phyloP scores from a whole-genome alignment of 2,113 vertebrate species.

The Perognathus longimembris region DNA sequence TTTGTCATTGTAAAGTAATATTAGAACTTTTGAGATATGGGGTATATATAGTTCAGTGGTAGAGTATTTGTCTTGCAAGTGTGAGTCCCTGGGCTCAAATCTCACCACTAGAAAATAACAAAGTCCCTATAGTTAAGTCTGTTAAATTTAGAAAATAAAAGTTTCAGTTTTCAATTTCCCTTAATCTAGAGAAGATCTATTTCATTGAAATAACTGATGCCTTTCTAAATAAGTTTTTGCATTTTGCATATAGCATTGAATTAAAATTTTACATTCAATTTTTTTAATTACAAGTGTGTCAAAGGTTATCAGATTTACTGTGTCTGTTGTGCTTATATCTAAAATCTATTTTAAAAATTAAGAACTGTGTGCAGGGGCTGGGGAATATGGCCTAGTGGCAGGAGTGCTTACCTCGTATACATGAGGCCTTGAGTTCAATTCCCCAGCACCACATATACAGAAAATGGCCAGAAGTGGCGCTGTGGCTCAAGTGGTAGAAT shows the following conservation, averaged over 20 bases:
- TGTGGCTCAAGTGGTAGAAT: no score
- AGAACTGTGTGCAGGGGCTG: not conserved
- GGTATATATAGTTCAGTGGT: not conserved
- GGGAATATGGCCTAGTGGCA: no score
- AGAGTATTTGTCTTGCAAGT: not conserved
- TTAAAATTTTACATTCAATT: not conserved
- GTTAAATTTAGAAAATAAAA: conserved; percentile 45
- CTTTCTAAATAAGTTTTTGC: not conserved
- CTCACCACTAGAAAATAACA: not conserved
- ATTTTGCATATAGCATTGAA: not conserved
- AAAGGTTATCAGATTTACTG: not conserved
- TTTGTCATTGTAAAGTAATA: not conserved
- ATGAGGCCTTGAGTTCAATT: no score
- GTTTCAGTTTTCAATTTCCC: not conserved
- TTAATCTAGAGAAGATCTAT: not conserved
- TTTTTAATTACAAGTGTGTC: not conserved
- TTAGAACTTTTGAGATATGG: conserved; percentile 24
- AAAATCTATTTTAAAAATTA: conserved; percentile 38
- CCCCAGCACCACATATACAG: no score
- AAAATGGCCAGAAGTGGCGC: no score
- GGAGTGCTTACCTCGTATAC: no score
- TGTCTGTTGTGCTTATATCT: conserved; percentile 12
- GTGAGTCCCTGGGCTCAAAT: no score
- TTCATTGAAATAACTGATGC: not conserved
- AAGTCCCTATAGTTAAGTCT: not conserved